Evolutionary conservation across 2,113 vertebrate species (phyloP).

Genomic region (Copsychus sechellarum): DNA sequence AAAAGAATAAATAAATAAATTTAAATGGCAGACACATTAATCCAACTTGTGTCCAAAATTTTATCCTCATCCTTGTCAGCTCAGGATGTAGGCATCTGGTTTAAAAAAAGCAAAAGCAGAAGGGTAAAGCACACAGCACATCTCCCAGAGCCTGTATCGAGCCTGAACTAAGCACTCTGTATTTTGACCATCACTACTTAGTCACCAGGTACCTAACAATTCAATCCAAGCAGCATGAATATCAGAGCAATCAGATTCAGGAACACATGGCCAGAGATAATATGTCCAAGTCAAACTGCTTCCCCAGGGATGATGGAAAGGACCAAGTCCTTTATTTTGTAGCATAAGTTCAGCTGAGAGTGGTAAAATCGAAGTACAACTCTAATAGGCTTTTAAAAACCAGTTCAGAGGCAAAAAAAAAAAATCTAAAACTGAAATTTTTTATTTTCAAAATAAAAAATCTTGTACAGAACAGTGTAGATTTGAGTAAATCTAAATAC

Average conservation of each 20-base stretch:
- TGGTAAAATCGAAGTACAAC: neutral
- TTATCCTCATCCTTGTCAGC: neutral
- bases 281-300: neutral
- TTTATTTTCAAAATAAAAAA: constrained; percentile 77
- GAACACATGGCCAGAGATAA: neutral
- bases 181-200: neutral
- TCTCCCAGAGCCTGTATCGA: neutral
- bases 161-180: neutral
- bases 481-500: constrained; percentile 52
- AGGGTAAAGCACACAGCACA: neutral
- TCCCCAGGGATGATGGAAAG: neutral
- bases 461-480: constrained; percentile 52
- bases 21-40: neutral
- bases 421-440: neutral
- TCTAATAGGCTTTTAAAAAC: neutral
- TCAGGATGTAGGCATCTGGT: neutral
- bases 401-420: neutral
- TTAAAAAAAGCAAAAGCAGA: neutral
- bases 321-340: neutral
- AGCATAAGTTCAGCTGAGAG: neutral
- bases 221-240: neutral
- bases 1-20: neutral
- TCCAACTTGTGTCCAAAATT: neutral
- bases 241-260: neutral
- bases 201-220: neutral